These are phyloP conservation scores for Littorina saxatilis DNA, from an alignment of 1,140 invertebrate genomes.

Conservation along the genomic window DNA sequence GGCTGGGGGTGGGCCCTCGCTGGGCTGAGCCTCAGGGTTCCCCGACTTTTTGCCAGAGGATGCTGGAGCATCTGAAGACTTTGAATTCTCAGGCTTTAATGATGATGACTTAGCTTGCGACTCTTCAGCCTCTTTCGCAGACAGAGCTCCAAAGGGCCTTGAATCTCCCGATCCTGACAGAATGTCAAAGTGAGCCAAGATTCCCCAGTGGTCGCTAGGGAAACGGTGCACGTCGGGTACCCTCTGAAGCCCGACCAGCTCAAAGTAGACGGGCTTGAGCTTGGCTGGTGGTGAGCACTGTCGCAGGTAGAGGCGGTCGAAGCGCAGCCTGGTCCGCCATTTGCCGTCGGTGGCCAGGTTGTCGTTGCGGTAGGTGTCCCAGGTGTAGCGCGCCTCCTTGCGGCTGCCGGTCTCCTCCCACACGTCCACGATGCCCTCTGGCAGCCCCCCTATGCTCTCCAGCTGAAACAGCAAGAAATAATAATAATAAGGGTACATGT, in stretches of 20 bases:
- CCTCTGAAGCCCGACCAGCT: constrained; percentile 79
- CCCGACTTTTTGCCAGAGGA: too few relatives aligned
- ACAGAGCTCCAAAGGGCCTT: too few relatives aligned
- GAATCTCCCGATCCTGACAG: too few relatives aligned
- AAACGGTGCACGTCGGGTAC: constrained; percentile 78
- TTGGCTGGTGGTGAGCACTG: constrained; percentile 53
- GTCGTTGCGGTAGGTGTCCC: constrained; percentile 79
- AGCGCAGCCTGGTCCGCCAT: constrained; percentile 77
- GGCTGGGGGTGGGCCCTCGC: too few relatives aligned
- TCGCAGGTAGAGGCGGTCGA: constrained; percentile 80
- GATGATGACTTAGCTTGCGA: too few relatives aligned
- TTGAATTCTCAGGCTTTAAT: too few relatives aligned
- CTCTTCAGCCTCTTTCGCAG: too few relatives aligned
- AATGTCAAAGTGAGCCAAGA: constrained; percentile 75
- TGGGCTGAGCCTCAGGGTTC: too few relatives aligned
- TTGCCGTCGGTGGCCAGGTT: constrained; percentile 73
- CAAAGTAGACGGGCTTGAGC: constrained; percentile 78
- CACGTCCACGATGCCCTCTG: constrained; percentile 77
- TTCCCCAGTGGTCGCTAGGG: constrained; percentile 82
- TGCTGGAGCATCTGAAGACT: too few relatives aligned
- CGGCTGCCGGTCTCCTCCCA: constrained; percentile 79
- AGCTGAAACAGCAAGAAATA: constrained; percentile 74
- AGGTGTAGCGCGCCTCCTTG: constrained; percentile 79
- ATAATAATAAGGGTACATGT: too few relatives aligned
- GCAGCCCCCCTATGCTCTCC: constrained; percentile 74